Base-by-base conservation (phyloP, 2,113 vertebrate species). In the Excalfactoria chinensis region DNA sequence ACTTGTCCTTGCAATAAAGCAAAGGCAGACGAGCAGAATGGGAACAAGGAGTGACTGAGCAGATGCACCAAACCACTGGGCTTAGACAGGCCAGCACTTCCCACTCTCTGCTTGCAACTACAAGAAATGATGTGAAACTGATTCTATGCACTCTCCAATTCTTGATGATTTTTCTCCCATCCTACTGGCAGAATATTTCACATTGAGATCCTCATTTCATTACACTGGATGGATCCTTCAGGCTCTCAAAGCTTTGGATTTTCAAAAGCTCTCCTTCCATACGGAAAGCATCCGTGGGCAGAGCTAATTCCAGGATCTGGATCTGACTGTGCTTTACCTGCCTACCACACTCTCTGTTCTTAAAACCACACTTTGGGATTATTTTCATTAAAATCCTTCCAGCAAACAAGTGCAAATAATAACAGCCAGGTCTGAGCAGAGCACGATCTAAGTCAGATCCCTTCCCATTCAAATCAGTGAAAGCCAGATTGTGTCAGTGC, bases 331-430 rank as follows among this genome's bases (percentile, higher is more conserved):
- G 74, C 40, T 84, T 84, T 56, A 8, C 81, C 77, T 77, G 72
- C 13, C 79, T 58, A 34, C 6, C 79, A 66, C 4, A 43, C 17
- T 1, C 85, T 35, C 34, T 78, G 62, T 64, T 70, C 79, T 69
- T 84, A 30, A 46, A 89, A 81, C 41, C 49, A 51, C 43, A 12
- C 73, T 41, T 0, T 23, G 13, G 51, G 41, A 13, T 63, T 62
- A 66, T 90, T 90, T 89, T 69, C 69, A 63, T 78, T 77, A 48
- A 75, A 90, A 78, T 35, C 66, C 62, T 84, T 55, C 35, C 56
- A 84, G 72, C 0, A 1, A 87, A 5, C 48, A 75, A 82, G 21
- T 85, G 11, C 73, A 55, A 19, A 7, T 23, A 66, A 23, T 6
- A 70, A n/a, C 55, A 88, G 26, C 28, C 35, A 71, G 77, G 53